Evolutionary conservation across 2,888 invertebrate genomes (phyloP).

Genomic region (Apodemia duryi): DNA sequence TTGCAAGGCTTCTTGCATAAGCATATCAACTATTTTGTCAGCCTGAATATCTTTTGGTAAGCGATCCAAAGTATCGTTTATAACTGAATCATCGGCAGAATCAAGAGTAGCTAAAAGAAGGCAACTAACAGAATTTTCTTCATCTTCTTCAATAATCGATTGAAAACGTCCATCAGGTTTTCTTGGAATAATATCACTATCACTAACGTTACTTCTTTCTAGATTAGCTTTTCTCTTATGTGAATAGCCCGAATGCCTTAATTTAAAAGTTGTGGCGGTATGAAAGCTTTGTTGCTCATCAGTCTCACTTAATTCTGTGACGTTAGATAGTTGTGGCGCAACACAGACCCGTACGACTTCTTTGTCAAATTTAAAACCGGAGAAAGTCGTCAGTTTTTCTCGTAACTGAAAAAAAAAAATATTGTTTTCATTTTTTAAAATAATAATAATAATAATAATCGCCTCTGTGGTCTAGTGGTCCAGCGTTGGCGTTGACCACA

Average conservation of each 20-base stretch:
- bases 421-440: background rate
- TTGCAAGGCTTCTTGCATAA: constrained; percentile 51
- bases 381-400: constrained; percentile 50
- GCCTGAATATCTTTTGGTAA: constrained; percentile 42
- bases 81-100: constrained; percentile 46
- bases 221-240: constrained; percentile 27
- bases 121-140: constrained; percentile 42
- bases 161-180: background rate
- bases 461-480: too few species aligned
- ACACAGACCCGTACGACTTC: constrained; percentile 44
- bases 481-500: too few species aligned
- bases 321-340: constrained; percentile 47
- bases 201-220: constrained; percentile 16
- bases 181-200: constrained; percentile 3
- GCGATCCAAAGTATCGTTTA: constrained; percentile 48
- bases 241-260: constrained; percentile 39
- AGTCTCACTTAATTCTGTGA: constrained; percentile 51
- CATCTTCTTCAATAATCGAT: constrained; percentile 27
- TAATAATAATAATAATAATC: too few species aligned
- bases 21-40: constrained; percentile 48
- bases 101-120: constrained; percentile 48
- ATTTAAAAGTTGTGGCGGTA: constrained; percentile 35
- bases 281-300: constrained; percentile 39
- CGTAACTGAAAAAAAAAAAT: constrained; percentile 48
- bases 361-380: constrained; percentile 44